Evolutionary conservation across 2,797 vertebrate genomes (phyloP).

Genomic region (Rhinatrema bivittatum): DNA sequence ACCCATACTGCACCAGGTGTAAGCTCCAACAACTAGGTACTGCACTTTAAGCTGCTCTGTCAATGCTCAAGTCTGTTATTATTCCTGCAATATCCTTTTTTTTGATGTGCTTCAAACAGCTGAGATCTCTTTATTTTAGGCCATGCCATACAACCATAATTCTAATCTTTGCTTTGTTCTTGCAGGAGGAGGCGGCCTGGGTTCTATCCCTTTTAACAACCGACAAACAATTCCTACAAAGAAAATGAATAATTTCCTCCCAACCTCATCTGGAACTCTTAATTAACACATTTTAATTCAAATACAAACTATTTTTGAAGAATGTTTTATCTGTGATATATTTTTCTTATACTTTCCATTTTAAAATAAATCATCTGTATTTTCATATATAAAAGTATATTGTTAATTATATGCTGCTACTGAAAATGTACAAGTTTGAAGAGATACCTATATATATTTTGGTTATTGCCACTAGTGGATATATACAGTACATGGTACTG

Average conservation of each 20-base stretch:
- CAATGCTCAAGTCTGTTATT: background rate
- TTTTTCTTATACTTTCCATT: constrained; percentile 67
- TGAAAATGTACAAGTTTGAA: constrained; percentile 43
- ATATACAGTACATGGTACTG: constrained; percentile 37
- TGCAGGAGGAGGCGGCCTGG: constrained; percentile 84
- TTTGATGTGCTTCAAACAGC: constrained; percentile 14
- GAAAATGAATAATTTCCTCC: constrained; percentile 39
- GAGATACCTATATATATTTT: constrained; percentile 29
- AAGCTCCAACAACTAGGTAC: constrained; percentile 2
- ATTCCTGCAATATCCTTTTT: background rate
- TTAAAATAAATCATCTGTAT: constrained; percentile 80
- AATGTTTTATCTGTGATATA: constrained; percentile 49
- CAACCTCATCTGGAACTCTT: constrained; percentile 19
- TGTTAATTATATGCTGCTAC: constrained; percentile 58
- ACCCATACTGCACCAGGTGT: background rate
- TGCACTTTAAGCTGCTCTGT: background rate
- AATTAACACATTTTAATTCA: constrained; percentile 42
- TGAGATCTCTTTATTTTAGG: constrained; percentile 13
- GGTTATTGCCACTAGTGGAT: constrained; percentile 23
- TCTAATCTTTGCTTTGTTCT: constrained; percentile 23
- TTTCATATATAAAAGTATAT: constrained; percentile 76
- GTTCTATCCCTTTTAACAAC: constrained; percentile 73
- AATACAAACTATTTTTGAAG: too few species aligned
- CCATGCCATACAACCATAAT: too few species aligned
- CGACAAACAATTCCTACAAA: constrained; percentile 23